Evolutionary conservation across 2,113 vertebrate genomes (phyloP), one percentile per base, ranked within the genome.

Genomic region (Crocuta crocuta): DNA sequence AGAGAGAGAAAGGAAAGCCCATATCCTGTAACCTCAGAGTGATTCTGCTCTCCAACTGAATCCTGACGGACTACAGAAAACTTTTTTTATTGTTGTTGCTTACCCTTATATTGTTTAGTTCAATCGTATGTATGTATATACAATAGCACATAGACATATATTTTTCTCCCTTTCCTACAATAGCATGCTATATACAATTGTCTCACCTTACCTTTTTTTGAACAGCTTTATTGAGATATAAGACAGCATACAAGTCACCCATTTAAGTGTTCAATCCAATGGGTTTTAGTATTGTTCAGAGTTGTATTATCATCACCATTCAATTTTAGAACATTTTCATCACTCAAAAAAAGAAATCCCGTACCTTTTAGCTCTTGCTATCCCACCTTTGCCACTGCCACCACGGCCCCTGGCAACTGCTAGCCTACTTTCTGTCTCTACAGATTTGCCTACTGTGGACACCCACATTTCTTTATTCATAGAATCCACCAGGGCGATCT

Each of bases 291-390:
- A 79, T 61, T 61, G 23, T 31, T 91, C 58, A 78, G 88, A 61
- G 81, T 39, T 53, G 43, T 33, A 1, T 66, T 84, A 23, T 76
- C 23, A 61, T 86, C 65, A 91, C 43, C 65, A 55, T 43, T 45
- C 65, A 81, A 88, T 73, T 71, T 79, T 48, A 83, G 65, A 78
- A 95, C 55, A 82, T 55, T 79, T 90, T 79, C 94, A 79, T 71
- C 71, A 70, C 61, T 21, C 24, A 10, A 35, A 9, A 85, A 84
- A 76, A 73, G 43, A 82, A 83, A 66, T 10, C 48, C 28, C 35
- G 13, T 53, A 58, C n/a, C 21, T 35, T 90, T 26, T 10, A 83
- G 78, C 21, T 82, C 16, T 73, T 26, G 33, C 43, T 28, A 26
- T 10, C 13, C 13, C 15, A 28, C 73, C 28, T 50, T 50, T 50